These are phyloP conservation scores for Drosophila sechellia DNA, from an alignment of 1,140 invertebrate genomes.

Conservation along the genomic window DNA sequence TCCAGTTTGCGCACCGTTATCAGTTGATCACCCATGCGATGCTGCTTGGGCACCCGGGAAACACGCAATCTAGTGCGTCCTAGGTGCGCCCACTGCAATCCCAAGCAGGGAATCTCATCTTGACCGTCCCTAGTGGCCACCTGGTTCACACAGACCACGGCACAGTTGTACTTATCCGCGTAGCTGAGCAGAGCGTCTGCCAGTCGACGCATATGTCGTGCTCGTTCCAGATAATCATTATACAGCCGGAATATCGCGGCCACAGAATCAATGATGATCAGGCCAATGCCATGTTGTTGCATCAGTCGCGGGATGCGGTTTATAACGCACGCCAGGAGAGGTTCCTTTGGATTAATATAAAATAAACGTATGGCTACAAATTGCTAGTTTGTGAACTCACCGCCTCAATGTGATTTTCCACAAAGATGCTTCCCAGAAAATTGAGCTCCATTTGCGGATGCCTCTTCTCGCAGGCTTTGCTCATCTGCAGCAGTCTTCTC, in stretches of 20 bases:
- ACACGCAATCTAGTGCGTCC: slow-evolving; percentile 88
- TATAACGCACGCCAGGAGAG: slow-evolving; percentile 86
- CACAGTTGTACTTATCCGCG: slow-evolving; percentile 86
- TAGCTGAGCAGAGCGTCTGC: slow-evolving; percentile 86
- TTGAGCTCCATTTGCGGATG: slow-evolving; percentile 65
- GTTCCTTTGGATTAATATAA: slow-evolving; percentile 11
- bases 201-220: slow-evolving; percentile 87
- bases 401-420: slow-evolving; percentile 85
- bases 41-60: slow-evolving; percentile 79
- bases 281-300: slow-evolving; percentile 86
- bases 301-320: slow-evolving; percentile 86
- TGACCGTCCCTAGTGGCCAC: slow-evolving; percentile 85
- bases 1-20: slow-evolving; percentile 71
- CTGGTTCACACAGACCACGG: slow-evolving; percentile 90
- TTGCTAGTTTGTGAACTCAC: slow-evolving; percentile 75
- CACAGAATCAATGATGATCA: slow-evolving; percentile 91
- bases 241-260: slow-evolving; percentile 89
- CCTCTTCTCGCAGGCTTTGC: slow-evolving; percentile 60
- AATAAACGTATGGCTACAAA: not conserved
- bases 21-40: slow-evolving; percentile 56
- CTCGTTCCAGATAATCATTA: slow-evolving; percentile 86
- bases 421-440: slow-evolving; percentile 72
- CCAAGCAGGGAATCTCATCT: slow-evolving; percentile 86
- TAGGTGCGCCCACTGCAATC: slow-evolving; percentile 89
- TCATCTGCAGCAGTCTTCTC: slow-evolving; percentile 87